Conservation (phyloP, 2,888 invertebrate genomes). For the Cartodere bifasciata region DNA sequence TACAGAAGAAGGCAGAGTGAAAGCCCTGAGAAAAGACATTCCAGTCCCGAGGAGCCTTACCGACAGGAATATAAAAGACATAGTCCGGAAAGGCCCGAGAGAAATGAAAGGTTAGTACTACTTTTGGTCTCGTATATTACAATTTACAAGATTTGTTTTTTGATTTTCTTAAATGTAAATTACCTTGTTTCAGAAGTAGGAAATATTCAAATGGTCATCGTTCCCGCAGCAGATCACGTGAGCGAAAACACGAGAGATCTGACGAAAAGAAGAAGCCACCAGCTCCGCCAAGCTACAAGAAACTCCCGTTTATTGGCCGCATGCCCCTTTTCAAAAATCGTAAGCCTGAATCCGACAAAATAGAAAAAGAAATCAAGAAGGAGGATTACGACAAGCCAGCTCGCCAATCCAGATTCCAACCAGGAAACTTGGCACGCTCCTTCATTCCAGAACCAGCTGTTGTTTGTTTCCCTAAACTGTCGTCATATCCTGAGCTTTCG, state of each 20-base stretch:
- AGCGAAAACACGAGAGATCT: constrained; percentile 9
- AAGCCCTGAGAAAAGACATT: constrained; percentile 18
- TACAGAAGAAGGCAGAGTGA: constrained; percentile 22
- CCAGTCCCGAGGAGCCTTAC: too few relatives aligned
- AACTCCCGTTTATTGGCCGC: constrained; percentile 74
- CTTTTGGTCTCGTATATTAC: too few relatives aligned
- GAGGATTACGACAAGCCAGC: constrained; percentile 33
- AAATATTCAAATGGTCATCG: constrained; percentile 6
- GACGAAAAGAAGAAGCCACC: constrained; percentile 26
- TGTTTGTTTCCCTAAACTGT: constrained; percentile 33
- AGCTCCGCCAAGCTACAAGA: constrained; percentile 44
- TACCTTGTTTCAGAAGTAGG: constrained; percentile 19
- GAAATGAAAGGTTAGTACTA: too few relatives aligned
- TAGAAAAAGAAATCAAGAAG: constrained; percentile 43
- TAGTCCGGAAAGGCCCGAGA: constrained; percentile 3
- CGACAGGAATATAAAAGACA: constrained; percentile 3
- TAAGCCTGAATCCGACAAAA: constrained; percentile 33
- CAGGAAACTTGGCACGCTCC: constrained; percentile 30
- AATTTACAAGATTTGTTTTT: too few relatives aligned
- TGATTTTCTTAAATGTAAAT: not conserved
- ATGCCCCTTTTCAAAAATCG: constrained; percentile 66
- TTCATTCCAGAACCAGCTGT: constrained; percentile 35
- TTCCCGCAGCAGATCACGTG: constrained; percentile 12
- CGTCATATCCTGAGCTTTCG: constrained; percentile 27
- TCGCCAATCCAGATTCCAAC: constrained; percentile 32